Conservation (phyloP, 2,113 vertebrate genomes). For the Seriola rivoliana region DNA sequence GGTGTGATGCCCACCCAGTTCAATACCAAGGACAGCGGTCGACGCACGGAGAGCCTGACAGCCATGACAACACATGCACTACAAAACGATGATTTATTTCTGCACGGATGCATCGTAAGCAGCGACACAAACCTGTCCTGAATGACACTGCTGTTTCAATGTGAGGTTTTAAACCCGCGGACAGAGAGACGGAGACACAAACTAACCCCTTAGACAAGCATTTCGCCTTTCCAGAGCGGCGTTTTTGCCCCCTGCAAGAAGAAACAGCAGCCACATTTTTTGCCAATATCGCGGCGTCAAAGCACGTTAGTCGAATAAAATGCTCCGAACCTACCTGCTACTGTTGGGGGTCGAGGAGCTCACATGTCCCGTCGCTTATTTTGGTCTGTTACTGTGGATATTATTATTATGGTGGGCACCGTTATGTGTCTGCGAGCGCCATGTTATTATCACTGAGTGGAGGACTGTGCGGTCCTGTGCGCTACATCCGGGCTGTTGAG, state of each 20-base stretch:
- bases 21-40: slow-evolving; percentile 84
- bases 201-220: slow-evolving; percentile 21
- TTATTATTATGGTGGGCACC: slow-evolving; percentile 61
- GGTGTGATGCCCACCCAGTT: slow-evolving; percentile 73
- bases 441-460: slow-evolving; percentile 79
- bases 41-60: slow-evolving; percentile 70
- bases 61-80: slow-evolving; percentile 75
- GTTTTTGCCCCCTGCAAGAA: slow-evolving; percentile 51
- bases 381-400: slow-evolving; percentile 41
- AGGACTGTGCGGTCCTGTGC: slow-evolving; percentile 74
- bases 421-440: slow-evolving; percentile 82
- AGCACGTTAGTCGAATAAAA: slow-evolving; percentile 28
- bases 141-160: slow-evolving; percentile 66
- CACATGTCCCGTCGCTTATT: slow-evolving; percentile 78
- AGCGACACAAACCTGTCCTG: slow-evolving; percentile 42
- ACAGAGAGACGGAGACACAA: neutral
- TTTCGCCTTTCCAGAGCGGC: slow-evolving; percentile 46
- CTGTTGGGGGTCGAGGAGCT: slow-evolving; percentile 62
- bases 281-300: slow-evolving; percentile 14
- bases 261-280: slow-evolving; percentile 46
- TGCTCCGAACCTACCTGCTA: slow-evolving; percentile 71
- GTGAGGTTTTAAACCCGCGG: neutral
- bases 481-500: slow-evolving; percentile 82
- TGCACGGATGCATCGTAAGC: slow-evolving; percentile 49
- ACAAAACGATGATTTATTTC: slow-evolving; percentile 59